Conservation (phyloP, 2,113 vertebrate genomes). For the Nycticorax nycticorax region DNA sequence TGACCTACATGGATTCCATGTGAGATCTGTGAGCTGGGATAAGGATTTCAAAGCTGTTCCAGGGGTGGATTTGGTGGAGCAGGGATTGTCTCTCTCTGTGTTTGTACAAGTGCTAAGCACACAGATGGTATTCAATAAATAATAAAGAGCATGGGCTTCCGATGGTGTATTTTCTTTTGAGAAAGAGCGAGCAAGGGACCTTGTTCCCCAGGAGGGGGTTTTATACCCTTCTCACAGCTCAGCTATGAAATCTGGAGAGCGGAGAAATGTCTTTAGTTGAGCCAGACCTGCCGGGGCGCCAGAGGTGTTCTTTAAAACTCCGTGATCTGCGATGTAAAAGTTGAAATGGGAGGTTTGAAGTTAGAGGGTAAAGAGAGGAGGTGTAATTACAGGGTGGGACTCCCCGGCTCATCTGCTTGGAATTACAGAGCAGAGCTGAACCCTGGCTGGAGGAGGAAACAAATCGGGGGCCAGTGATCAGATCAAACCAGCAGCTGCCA, state of each 20-base stretch:
- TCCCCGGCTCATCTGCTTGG: constrained; percentile 82
- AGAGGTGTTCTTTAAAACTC: constrained; percentile 71
- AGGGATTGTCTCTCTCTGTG: background rate
- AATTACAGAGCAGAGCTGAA: constrained; percentile 85
- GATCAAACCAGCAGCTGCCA: constrained; percentile 82
- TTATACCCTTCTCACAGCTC: background rate
- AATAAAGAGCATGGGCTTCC: constrained; percentile 43
- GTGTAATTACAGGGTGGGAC: constrained; percentile 83
- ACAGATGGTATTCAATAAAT: constrained; percentile 45
- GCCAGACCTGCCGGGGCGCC: constrained; percentile 55
- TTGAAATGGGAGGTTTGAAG: constrained; percentile 71
- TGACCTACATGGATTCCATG: background rate
- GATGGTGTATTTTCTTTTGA: constrained; percentile 30
- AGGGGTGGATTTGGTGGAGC: background rate
- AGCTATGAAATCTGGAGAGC: background rate
- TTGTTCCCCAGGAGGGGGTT: constrained; percentile 13
- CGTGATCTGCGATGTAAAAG: constrained; percentile 66
- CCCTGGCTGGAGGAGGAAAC: constrained; percentile 81
- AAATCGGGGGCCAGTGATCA: constrained; percentile 76
- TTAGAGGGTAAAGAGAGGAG: constrained; percentile 77
- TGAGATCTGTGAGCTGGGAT: background rate
- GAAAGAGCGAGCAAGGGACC: constrained; percentile 9
- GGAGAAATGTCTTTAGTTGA: constrained; percentile 6
- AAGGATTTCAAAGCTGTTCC: constrained; percentile 7
- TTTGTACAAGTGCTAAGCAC: constrained; percentile 59